Evolutionary conservation across 2,888 invertebrate genomes (phyloP).

Genomic region (Tenthredo distinguenda): DNA sequence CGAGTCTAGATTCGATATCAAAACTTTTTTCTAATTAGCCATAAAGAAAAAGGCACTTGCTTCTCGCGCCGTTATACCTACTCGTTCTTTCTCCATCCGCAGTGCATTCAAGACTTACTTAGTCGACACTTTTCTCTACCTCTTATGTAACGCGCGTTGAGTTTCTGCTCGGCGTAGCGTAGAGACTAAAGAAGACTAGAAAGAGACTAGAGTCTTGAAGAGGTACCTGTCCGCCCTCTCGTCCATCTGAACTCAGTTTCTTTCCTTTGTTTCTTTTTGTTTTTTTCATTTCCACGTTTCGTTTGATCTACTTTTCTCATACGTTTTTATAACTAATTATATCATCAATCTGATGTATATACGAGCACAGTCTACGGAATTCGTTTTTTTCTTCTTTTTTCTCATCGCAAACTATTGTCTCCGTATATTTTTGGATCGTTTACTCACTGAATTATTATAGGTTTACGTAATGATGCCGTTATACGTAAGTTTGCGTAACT

Average conservation of each 20-base stretch:
- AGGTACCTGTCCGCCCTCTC: conserved; percentile 1
- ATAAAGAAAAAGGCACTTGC: neutral
- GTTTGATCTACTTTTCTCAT: conserved; percentile 1
- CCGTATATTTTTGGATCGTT: neutral
- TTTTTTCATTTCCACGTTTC: neutral
- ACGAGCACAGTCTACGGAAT: too few species aligned
- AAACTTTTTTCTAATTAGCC: neutral
- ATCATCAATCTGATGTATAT: neutral
- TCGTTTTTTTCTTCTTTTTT: neutral
- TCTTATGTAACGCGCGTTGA: conserved; percentile 69
- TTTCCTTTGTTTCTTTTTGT: neutral
- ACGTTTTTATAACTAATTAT: neutral
- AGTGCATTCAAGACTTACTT: neutral
- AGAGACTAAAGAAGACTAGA: conserved; percentile 56
- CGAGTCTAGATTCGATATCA: neutral
- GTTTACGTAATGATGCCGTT: neutral
- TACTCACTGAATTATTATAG: neutral
- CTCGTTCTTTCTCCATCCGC: neutral
- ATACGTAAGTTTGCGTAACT: conserved; percentile 2
- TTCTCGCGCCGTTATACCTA: neutral
- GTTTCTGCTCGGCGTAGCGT: conserved; percentile 72
- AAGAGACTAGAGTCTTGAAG: neutral
- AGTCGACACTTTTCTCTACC: conserved; percentile 62
- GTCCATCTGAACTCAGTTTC: conserved; percentile 6
- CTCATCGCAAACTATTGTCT: neutral